Evolutionary conservation across 2,797 vertebrate species (phyloP).

Genomic region (Adelosebastes latens): DNA sequence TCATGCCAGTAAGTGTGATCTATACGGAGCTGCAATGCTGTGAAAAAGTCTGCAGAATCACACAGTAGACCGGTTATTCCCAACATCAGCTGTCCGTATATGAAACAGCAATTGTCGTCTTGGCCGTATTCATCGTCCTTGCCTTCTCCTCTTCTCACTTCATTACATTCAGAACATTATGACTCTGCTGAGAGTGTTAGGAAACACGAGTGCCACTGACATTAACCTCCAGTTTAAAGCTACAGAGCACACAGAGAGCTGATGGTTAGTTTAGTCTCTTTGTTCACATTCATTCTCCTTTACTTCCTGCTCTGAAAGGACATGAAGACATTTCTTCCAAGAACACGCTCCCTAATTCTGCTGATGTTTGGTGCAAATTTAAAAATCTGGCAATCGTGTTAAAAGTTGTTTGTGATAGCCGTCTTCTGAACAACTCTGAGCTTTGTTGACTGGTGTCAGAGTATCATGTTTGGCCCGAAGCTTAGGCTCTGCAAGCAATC

Average conservation of each 20-base stretch:
- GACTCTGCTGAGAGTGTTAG: slow-evolving; percentile 57
- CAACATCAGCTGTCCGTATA: slow-evolving; percentile 28
- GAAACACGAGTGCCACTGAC: slow-evolving; percentile 47
- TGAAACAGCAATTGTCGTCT: slow-evolving; percentile 15
- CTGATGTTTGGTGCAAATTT: slow-evolving; percentile 18
- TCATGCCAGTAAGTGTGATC: background rate
- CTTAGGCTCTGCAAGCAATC: slow-evolving; percentile 47
- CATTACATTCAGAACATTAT: slow-evolving; percentile 72
- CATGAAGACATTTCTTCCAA: background rate
- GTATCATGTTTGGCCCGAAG: slow-evolving; percentile 42
- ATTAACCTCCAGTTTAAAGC: slow-evolving; percentile 54
- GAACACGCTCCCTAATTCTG: background rate
- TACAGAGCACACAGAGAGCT: slow-evolving; percentile 10
- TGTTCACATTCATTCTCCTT: slow-evolving; percentile 10
- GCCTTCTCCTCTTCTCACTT: slow-evolving; percentile 61
- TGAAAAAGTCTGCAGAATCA: slow-evolving; percentile 12
- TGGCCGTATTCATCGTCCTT: slow-evolving; percentile 53
- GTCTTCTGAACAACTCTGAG: background rate
- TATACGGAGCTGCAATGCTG: background rate
- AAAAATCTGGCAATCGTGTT: slow-evolving; percentile 1
- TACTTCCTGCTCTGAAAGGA: background rate
- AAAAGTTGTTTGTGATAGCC: slow-evolving; percentile 18
- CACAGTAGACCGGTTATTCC: slow-evolving; percentile 12
- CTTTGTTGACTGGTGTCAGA: slow-evolving; percentile 21
- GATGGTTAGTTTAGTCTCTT: background rate